Evolutionary conservation across 2,888 invertebrate genomes (phyloP).

Genomic region (Tetheella fluctuosa): DNA sequence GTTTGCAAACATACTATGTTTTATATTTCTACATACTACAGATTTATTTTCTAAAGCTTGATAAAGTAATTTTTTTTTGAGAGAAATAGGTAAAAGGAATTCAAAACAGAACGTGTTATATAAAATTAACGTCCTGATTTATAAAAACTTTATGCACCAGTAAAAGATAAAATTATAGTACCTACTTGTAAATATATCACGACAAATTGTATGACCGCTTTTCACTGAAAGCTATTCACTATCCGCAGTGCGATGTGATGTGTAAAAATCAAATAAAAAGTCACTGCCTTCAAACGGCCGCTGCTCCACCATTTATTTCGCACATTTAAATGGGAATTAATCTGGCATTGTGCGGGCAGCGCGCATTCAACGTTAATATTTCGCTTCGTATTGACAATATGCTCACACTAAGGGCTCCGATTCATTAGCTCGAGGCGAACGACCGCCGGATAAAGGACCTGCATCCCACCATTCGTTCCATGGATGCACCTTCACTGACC

Average conservation of each 20-base stretch:
- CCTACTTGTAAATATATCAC: constrained; percentile 24
- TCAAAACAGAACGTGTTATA: not conserved
- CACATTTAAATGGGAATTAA: constrained; percentile 78
- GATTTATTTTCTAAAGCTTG: not conserved
- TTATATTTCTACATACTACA: constrained; percentile 38
- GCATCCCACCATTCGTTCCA: constrained; percentile 73
- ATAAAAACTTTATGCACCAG: constrained; percentile 15
- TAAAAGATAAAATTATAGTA: constrained; percentile 29
- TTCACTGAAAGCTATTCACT: constrained; percentile 44
- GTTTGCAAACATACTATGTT: constrained; percentile 62
- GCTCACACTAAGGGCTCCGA: constrained; percentile 71
- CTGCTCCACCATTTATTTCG: constrained; percentile 64
- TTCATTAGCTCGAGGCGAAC: constrained; percentile 79
- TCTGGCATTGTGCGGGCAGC: constrained; percentile 66
- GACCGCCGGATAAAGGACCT: constrained; percentile 75
- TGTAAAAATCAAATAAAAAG: constrained; percentile 49
- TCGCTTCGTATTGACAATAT: constrained; percentile 77
- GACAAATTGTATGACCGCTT: constrained; percentile 40
- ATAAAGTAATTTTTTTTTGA: constrained; percentile 22
- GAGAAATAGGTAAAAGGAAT: constrained; percentile 13
- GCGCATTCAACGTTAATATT: constrained; percentile 70
- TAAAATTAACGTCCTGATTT: not conserved
- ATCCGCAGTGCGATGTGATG: constrained; percentile 37
- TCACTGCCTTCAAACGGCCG: constrained; percentile 45
- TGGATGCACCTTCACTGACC: constrained; percentile 73